phyloP scores from a whole-genome alignment of 2,797 vertebrate genomes.

The Galaxias olidus region DNA sequence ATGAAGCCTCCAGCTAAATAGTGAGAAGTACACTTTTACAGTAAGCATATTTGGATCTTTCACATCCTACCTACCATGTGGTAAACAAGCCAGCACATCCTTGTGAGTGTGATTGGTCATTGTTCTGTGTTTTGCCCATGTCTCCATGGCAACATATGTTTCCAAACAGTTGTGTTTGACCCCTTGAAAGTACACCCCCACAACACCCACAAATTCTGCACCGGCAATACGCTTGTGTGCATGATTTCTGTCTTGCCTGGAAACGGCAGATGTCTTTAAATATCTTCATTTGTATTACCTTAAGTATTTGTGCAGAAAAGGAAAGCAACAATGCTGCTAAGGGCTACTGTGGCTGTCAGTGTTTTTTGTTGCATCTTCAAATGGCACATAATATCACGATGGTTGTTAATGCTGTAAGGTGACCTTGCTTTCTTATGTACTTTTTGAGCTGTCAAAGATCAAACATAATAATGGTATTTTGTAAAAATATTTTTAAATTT shows the following conservation, averaged over 20 bases:
- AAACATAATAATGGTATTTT: too few relatives aligned
- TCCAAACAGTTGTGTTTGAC: conserved; percentile 53
- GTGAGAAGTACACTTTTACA: conserved; percentile 3
- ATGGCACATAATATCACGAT: conserved; percentile 49
- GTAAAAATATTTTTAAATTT: neutral
- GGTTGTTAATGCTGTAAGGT: conserved; percentile 51
- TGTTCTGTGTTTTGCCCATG: conserved; percentile 4
- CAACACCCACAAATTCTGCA: conserved; percentile 54
- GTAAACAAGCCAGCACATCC: conserved; percentile 32
- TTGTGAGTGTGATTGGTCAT: conserved; percentile 18
- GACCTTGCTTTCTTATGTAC: conserved; percentile 18
- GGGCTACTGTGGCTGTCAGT: conserved; percentile 55
- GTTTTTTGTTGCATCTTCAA: conserved; percentile 64
- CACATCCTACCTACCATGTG: neutral
- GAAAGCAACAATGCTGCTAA: conserved; percentile 50
- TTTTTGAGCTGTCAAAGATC: conserved; percentile 54
- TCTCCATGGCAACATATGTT: conserved; percentile 30
- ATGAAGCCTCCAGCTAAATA: too few relatives aligned
- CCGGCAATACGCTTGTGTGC: conserved; percentile 37
- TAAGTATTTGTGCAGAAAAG: conserved; percentile 62
- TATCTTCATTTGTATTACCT: conserved; percentile 74
- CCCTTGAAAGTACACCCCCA: conserved; percentile 48
- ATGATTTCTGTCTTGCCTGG: conserved; percentile 50
- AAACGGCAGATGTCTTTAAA: conserved; percentile 63
- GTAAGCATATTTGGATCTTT: conserved; percentile 29